Base-by-base conservation (phyloP, 2,888 invertebrate species). In the Erpobdella octoculata region DNA sequence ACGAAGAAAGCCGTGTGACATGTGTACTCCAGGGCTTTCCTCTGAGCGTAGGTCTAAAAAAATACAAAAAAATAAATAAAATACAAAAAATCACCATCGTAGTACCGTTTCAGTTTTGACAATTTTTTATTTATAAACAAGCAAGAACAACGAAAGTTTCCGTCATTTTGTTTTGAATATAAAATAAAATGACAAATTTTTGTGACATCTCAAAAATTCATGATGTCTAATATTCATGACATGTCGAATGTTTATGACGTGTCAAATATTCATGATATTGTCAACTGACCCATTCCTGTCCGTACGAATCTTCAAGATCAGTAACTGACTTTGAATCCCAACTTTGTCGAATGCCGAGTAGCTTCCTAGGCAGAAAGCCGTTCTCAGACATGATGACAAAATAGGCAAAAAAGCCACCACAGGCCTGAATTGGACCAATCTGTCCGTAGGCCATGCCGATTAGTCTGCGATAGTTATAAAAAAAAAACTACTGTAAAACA, bases 381-480 rank as follows among this genome's bases (percentile, higher is more conserved):
- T 97, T 97, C 85, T 97, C 97, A 86, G 94, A 96, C 95, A 98
- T 93, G 84, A 98, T 98, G 79, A 98, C 96, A 85, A 97, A 96
- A 87, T 98, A 98, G 72, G 94, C 92, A 87, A 96, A 98, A 91
- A 98, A 98, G 37, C 97, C 98, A 77, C 96, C 97, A n/a, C 94
- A 93, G 67, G 97, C 97, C 88, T 98, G 98, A 85, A 98, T 97
- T 95, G 98, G 96, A 82, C 98, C 98, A 85, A 98, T 97, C 86
- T 98, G 98, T 80, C 97, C 97, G 85, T 98, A 98, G 74, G 97
- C 94, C 91, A 98, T 94, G 76, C 95, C 95, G 86, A 98, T 97
- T 86, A 98, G 72, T 41, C 76, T 67, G 59, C 25, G 36, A 38
- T 92, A 93, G 41, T 67, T 18, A 1, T 37, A 25, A 2, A 31